These are phyloP conservation scores for Temnothorax unifasciatus DNA, from an alignment of 2,888 invertebrate genomes.

Conservation along the genomic window DNA sequence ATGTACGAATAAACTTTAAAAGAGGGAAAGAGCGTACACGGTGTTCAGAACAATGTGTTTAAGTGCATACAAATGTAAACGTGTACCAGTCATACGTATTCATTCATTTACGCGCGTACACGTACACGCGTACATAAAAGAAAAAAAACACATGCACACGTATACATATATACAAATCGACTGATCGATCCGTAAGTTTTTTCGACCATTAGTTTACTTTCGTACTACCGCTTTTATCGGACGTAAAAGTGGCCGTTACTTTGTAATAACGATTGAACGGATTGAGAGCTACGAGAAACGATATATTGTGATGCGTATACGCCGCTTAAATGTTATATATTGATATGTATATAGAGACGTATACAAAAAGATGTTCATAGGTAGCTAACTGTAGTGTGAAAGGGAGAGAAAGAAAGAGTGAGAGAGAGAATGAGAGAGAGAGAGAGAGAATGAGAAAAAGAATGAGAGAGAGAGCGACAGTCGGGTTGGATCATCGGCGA, in stretches of 20 bases:
- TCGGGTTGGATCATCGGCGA: conserved; percentile 55
- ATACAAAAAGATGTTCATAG: conserved; percentile 69
- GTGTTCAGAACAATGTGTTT: conserved; percentile 47
- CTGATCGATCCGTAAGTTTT: conserved; percentile 73
- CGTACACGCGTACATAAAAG: conserved; percentile 43
- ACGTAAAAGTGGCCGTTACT: conserved; percentile 71
- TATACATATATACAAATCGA: conserved; percentile 65
- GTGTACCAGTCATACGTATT: conserved; percentile 73
- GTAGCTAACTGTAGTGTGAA: conserved; percentile 62
- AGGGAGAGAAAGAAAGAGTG: conserved; percentile 26
- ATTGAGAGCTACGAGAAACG: conserved; percentile 44
- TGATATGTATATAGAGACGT: conserved; percentile 62
- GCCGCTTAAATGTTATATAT: conserved; percentile 72
- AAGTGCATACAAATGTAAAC: conserved; percentile 55
- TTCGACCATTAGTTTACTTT: conserved; percentile 72
- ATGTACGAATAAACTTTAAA: conserved; percentile 26
- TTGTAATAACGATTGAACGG: conserved; percentile 39
- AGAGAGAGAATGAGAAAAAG: neutral
- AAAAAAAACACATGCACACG: conserved; percentile 2
- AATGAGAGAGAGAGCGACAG: neutral
- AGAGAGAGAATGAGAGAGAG: neutral
- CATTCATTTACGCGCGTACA: conserved; percentile 55
- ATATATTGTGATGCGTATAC: conserved; percentile 73
- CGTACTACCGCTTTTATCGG: conserved; percentile 77
- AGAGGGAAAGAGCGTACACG: conserved; percentile 35